Evolutionary conservation across 2,888 invertebrate genomes (phyloP), one percentile per base, ranked within the genome.

Genomic region (Cantharis lateralis): DNA sequence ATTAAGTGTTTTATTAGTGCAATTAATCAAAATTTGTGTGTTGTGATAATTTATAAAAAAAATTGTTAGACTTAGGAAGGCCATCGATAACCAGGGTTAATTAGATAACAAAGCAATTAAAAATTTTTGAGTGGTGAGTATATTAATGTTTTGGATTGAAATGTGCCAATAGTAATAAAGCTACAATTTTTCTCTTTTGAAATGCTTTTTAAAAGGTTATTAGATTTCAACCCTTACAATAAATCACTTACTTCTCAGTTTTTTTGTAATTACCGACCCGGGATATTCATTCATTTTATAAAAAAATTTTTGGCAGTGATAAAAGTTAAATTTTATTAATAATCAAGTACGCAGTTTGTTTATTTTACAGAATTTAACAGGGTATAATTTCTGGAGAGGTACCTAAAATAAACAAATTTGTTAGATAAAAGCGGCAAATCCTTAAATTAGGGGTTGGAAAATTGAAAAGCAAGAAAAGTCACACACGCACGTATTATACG

Each of bases 81-180:
- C 70, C 71, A 71, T 71, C 74, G 71, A 74, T 77, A 77, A 77
- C 74, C 66, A 68, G 72, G 72, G 74, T 77, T 74, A 74, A 77
- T 68, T 63, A 70, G 70, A 76, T 70, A 61, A 70, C 73, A 69
- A 61, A 66, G 68, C 73, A 73, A 28, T 72, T 76, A 48, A 26
- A 70, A 63, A 70, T 18, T 68, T 71, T 48, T 68, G 71, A 68
- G 73, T 70, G 74, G 77, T 77, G 77, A 77, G 77, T 77, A 68
- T 68, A 71, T 74, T 68, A 77, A 71, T 71, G 63, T 61, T 69
- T 20, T 32, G 20, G 16, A 70, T 18, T 70, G 32, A 61, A 68
- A 16, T 48, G 62, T 74, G 74, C 70, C 74, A 70, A 74, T 74
- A 66, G 15, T 70, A 69, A 74, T 74, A 64, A 70, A 64, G 64